Conservation (phyloP, 2,797 vertebrate species). For the Todus mexicanus region DNA sequence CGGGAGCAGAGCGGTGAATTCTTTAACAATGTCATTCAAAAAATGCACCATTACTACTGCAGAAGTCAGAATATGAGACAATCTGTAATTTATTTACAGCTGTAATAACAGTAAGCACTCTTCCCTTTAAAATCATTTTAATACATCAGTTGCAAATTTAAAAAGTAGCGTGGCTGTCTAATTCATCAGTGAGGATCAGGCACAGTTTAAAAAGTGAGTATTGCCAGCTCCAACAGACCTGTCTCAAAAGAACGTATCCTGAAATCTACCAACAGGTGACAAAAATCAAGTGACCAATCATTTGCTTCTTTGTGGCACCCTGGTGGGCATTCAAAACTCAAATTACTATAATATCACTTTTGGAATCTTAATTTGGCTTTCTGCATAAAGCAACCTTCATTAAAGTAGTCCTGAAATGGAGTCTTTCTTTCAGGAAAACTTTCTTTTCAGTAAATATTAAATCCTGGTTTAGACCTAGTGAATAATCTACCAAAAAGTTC, state of each 20-base stretch:
- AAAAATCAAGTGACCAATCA: background rate
- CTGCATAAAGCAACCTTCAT: background rate
- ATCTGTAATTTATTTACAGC: background rate
- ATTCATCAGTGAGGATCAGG: background rate
- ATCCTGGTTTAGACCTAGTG: background rate
- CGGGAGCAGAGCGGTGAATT: background rate
- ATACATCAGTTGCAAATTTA: background rate
- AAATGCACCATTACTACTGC: fast-evolving
- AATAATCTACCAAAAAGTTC: background rate
- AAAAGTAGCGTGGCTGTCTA: background rate
- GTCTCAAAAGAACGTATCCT: fast-evolving
- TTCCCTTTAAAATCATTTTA: background rate
- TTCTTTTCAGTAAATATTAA: background rate
- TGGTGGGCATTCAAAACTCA: background rate
- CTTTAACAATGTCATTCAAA: background rate
- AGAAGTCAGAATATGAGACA: background rate
- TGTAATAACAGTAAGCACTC: background rate
- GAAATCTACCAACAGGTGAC: background rate
- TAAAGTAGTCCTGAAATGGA: background rate
- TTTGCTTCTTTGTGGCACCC: background rate
- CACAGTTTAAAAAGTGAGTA: background rate
- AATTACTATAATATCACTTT: background rate
- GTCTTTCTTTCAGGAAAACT: background rate
- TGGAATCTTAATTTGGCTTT: background rate
- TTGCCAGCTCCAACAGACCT: too few relatives aligned